Base-by-base conservation (phyloP, 2,797 vertebrate genomes). In the Fistularia tabacaria region DNA sequence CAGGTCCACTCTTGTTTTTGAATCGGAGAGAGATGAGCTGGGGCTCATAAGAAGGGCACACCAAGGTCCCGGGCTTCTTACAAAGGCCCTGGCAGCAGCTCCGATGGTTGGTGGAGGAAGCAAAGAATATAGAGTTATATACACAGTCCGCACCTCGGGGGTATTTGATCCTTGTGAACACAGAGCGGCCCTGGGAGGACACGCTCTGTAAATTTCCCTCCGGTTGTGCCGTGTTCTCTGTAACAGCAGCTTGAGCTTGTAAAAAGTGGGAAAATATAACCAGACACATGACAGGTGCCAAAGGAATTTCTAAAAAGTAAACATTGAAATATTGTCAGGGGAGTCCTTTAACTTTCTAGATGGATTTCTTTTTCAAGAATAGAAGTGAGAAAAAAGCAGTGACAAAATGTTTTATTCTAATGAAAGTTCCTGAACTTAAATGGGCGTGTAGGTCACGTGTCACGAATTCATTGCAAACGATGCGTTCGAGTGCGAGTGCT, bases 281-380 rank as follows among this genome's bases (percentile, higher is more conserved):
- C 61, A 64, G 59, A 64, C 71, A 61, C 66, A 73, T 86, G 87
- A 85, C 90, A 91, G 88, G 88, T 90, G 89, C 81, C 84, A 81
- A 57, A 75, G 74, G 74, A 77, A 84, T 73, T 79, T 80, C 47
- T 55, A 64, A 56, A 66, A 70, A 62, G 43, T 52, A 8, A 60
- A 82, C 73, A 61, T 83, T 82, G 61, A 81, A 76, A 74, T 79
- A 75, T 57, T 58, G 25, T 54, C 40, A 25, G 25, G 25, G 25
- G 25, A 25, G 25, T 25, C 25, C 25, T 25, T 25, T 25, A 25
- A 25, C 25, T 25, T 25, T 25, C 25, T 25, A 25, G 25, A 25
- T 25, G 25, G 5, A 25, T 25, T 25, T 25, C 25, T 25, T 25
- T 25, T 25, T 25, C 25, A 25, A 25, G 25, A 25, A 25, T 3